phyloP scores from a whole-genome alignment of 1,140 invertebrate species.

The Pogonognathellus flavescens region DNA sequence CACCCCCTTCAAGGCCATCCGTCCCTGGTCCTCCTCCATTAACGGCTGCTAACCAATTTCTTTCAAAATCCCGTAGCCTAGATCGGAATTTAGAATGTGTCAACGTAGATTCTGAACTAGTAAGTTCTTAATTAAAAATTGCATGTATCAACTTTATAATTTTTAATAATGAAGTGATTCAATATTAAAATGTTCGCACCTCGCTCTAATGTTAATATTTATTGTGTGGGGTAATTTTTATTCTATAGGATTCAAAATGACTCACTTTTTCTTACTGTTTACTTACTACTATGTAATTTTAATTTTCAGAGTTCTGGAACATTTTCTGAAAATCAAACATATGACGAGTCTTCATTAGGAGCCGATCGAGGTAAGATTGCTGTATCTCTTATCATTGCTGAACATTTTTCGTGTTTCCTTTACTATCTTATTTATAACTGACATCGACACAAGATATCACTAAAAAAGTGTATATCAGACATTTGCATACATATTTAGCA shows the following conservation, averaged over 20 bases:
- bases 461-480: neutral
- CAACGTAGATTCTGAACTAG: conserved; percentile 60
- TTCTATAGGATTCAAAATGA: neutral
- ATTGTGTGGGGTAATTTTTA: no score
- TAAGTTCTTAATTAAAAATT: no score
- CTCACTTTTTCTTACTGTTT: neutral
- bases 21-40: conserved; percentile 59
- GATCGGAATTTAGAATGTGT: conserved; percentile 56
- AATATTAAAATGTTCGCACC: no score
- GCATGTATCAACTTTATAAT: no score
- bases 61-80: conserved; percentile 63
- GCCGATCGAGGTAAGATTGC: conserved; percentile 54
- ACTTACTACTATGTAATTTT: neutral
- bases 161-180: no score
- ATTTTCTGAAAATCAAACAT: conserved; percentile 61
- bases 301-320: conserved; percentile 59
- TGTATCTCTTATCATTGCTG: neutral
- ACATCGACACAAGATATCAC: neutral
- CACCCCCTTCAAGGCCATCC: conserved; percentile 25
- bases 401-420: conserved; percentile 19
- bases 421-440: neutral
- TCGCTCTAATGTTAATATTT: no score
- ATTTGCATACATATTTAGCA: neutral
- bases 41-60: conserved; percentile 48
- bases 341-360: conserved; percentile 58